These are phyloP conservation scores for Eupithecia tripunctaria DNA, from an alignment of 2,888 invertebrate genomes.

Conservation along the genomic window DNA sequence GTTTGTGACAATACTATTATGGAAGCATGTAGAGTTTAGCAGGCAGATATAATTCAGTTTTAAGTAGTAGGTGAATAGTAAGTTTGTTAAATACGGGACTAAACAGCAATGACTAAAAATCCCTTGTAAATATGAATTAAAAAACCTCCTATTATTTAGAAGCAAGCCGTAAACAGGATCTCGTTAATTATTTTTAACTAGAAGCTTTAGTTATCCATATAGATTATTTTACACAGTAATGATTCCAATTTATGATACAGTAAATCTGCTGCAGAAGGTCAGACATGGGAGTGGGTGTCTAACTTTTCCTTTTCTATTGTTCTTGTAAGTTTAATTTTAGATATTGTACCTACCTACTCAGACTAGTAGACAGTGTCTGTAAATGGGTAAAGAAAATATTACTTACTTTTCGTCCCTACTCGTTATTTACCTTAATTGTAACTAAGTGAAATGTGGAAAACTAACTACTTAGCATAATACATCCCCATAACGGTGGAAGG, in stretches of 20 bases:
- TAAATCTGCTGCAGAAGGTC: neutral
- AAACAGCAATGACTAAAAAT: too few species aligned
- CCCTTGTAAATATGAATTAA: too few species aligned
- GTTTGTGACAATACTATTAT: neutral
- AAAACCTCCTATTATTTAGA: neutral
- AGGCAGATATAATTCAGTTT: too few species aligned
- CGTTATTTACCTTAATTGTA: neutral
- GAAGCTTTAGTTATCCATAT: neutral
- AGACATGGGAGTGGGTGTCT: neutral
- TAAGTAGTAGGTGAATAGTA: too few species aligned
- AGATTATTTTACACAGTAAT: neutral
- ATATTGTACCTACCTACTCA: too few species aligned
- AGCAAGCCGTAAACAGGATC: neutral
- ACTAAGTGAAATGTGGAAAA: conserved; percentile 1
- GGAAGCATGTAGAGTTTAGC: too few species aligned
- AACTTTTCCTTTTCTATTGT: too few species aligned
- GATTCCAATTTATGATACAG: neutral
- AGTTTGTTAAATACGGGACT: too few species aligned
- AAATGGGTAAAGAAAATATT: neutral
- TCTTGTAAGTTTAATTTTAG: too few species aligned
- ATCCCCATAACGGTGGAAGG: conserved; percentile 67
- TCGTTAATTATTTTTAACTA: neutral
- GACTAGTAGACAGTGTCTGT: too few species aligned
- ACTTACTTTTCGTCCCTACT: neutral
- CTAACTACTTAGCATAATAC: conserved; percentile 53